phyloP scores from a whole-genome alignment of 2,797 vertebrate species.

The Danio aesculapii region DNA sequence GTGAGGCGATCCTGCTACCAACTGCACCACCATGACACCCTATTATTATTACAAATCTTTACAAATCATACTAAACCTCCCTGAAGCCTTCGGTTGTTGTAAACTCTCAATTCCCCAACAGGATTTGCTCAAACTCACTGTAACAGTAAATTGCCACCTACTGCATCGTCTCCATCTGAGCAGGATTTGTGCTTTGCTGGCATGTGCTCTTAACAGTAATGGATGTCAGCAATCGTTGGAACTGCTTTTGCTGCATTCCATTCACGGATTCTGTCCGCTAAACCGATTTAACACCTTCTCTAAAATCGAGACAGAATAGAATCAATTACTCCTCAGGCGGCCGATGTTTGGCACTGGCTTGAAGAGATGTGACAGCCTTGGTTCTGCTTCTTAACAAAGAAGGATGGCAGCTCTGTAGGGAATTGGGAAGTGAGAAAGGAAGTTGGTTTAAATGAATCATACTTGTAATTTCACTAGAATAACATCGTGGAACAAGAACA shows the following conservation, averaged over 20 bases:
- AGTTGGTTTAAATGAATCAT: slow-evolving; percentile 40
- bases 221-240: slow-evolving; percentile 28
- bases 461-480: slow-evolving; percentile 31
- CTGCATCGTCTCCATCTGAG: slow-evolving; percentile 38
- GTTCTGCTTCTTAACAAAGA: slow-evolving; percentile 41
- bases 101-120: slow-evolving; percentile 27
- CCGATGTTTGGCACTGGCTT: slow-evolving; percentile 31
- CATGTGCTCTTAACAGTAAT: not conserved
- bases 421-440: slow-evolving; percentile 14
- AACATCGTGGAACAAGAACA: slow-evolving; percentile 8
- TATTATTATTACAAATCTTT: not conserved
- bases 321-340: slow-evolving; percentile 51
- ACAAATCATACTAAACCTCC: slow-evolving; percentile 13
- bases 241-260: slow-evolving; percentile 38
- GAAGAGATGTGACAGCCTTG: slow-evolving; percentile 33
- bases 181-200: slow-evolving; percentile 38
- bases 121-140: slow-evolving; percentile 47
- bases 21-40: no score
- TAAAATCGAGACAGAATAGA: slow-evolving; percentile 53
- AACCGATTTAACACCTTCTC: slow-evolving; percentile 52
- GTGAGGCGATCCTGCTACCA: no score
- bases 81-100: slow-evolving; percentile 32
- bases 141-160: slow-evolving; percentile 47
- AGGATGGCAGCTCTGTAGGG: slow-evolving; percentile 21
- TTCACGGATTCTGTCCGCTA: slow-evolving; percentile 45